Base-by-base conservation (phyloP, 1,140 invertebrate genomes). In the Halotydeus destructor region DNA sequence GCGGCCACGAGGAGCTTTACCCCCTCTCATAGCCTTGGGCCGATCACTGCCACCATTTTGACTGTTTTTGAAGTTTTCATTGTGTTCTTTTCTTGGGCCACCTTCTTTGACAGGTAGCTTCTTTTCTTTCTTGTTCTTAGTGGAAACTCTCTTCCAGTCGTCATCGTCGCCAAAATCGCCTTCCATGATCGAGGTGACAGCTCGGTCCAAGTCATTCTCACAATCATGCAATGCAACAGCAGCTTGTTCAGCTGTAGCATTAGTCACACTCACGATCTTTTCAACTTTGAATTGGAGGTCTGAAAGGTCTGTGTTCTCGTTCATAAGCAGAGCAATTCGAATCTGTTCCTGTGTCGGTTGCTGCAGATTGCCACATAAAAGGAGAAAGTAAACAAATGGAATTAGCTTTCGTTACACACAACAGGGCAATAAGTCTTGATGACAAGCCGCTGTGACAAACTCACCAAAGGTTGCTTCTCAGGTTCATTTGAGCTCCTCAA, bases 161-260 rank as follows among this genome's bases (percentile, higher is more conserved):
- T 68, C 37, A 6, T 43, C 47, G 37, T 22, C 23, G 23, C 44
- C 18, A 34, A 22, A 37, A 48, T 60, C 63, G 41, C 72, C 70
- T 52, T 82, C 78, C n/a, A 78, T 61, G 22, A 82, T 65, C 64
- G 76, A 73, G 47, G 74, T 71, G 32, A 74, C 70, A 37, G 83
- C 81, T 49, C 69, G 51, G 23, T 60, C 54, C 24, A 54, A 41
- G 48, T 63, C 60, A 52, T 63, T 55, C 38, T 59, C 54, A 48
- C 57, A 59, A 49, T 64, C 62, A 44, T 63, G 60, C 18, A 64
- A 51, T 25, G 62, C 61, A 44, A 61, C 54, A 16, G 53, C 52
- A 21, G 58, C 60, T 27, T 54, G 51, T 46, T 62, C 60, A 38
- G 49, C 43, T 44, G 49, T 50, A 27, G 54, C 50, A 9, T 55